Evolutionary conservation across 2,888 invertebrate species (phyloP), one percentile per base, ranked within the genome.

Genomic region (Coelopa pilipes): DNA sequence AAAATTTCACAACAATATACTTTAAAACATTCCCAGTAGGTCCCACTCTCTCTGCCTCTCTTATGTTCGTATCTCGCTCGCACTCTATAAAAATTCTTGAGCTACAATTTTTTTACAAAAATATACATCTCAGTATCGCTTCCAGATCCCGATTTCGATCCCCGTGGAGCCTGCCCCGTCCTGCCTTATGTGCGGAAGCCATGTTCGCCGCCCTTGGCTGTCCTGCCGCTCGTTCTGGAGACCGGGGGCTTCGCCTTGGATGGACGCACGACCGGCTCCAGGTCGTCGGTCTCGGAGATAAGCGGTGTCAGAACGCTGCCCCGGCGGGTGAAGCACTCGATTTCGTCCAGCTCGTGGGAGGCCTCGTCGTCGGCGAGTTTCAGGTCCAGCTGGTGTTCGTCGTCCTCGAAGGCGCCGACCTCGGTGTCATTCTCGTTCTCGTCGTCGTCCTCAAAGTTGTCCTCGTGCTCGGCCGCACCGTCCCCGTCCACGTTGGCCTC

Each of bases 401-500:
- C 70, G 45, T 24, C 34, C 13, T 65, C 65, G 2, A 63, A 72
- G 53, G 75, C 59, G 60, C 79, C 82, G 49, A 80, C 78, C 17
- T 71, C 80, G 5, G 75, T 75, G 70, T 81, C 75, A 74, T 81
- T 77, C 67, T 82, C 80, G 24, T 70, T 47, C 0, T 73, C 69
- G 11, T 63, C 68, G 1, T 74, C 74, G 19, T 47, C 49, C 1
- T 57, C 70, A 0, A 62, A 71, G 53, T 76, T 57, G 62, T 81
- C 82, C 34, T 34, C 34, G 34, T 34, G 34, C 34, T 34, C 34
- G 53, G 80, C 79, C n/a, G 70, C 79, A 3, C 79, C 79, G 0
- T 80, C 78, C 9, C 80, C 80, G 12, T 79, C 79, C 2, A 79
- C 78, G 34, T 82, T 81, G 9, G 80, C 80, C 60, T 83, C 78